These are phyloP conservation scores for Tangara arthus DNA, from an alignment of 2,797 vertebrate genomes.

Conservation along the genomic window DNA sequence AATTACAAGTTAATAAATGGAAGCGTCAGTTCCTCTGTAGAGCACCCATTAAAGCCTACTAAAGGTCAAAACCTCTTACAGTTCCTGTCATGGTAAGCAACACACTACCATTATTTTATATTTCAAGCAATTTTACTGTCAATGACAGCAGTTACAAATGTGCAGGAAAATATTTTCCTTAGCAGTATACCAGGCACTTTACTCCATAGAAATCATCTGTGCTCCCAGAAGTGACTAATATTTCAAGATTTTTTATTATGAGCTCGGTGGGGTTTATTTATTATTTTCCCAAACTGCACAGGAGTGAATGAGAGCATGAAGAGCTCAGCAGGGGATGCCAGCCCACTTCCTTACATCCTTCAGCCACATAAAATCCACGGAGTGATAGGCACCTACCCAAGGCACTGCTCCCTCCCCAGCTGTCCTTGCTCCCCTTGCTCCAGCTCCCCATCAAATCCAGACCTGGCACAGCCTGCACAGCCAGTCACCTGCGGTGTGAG, in stretches of 20 bases:
- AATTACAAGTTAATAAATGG: conserved; percentile 68
- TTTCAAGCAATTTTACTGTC: conserved; percentile 62
- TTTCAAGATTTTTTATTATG: neutral
- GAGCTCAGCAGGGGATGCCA: neutral
- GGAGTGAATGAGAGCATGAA: fast-evolving
- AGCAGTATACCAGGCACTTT: neutral
- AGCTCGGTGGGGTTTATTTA: neutral
- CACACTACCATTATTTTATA: conserved; percentile 55
- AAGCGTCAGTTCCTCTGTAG: neutral
- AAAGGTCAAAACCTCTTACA: conserved; percentile 59
- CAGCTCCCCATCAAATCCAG: neutral
- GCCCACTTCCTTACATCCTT: neutral
- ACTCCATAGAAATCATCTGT: neutral
- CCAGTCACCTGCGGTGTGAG: neutral
- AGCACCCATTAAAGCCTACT: conserved; percentile 45
- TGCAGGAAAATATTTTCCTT: conserved; percentile 34
- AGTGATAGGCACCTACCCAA: neutral
- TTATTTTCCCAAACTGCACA: neutral
- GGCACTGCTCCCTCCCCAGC: neutral
- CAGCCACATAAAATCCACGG: neutral
- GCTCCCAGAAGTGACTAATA: neutral
- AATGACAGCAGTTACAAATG: conserved; percentile 32
- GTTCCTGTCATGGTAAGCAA: conserved; percentile 24
- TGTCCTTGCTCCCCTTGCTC: fast-evolving
- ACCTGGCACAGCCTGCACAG: fast-evolving